Conservation (phyloP, 2,113 vertebrate species). For the Saccopteryx leptura region DNA sequence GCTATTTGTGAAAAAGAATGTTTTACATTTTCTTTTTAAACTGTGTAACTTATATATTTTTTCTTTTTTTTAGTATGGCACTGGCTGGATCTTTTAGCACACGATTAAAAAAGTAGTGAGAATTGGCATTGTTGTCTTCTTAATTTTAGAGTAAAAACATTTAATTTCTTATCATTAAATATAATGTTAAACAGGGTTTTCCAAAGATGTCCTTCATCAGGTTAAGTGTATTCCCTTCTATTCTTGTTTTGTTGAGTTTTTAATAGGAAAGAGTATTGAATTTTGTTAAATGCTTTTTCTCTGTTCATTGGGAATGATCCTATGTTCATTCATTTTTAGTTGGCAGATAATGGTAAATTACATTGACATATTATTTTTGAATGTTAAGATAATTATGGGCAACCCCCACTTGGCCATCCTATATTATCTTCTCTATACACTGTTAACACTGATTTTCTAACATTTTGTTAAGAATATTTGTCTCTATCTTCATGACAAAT, state of each 20-base stretch:
- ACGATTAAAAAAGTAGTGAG: slow-evolving; percentile 2
- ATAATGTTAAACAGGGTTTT: not conserved
- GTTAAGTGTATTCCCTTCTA: not conserved
- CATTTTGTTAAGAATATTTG: not conserved
- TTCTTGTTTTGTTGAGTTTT: not conserved
- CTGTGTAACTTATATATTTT: not conserved
- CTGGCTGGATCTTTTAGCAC: not conserved
- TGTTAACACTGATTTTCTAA: not conserved
- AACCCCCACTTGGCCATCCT: not conserved
- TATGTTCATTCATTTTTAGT: not conserved
- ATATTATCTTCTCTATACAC: not conserved
- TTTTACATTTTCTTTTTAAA: slow-evolving; percentile 12
- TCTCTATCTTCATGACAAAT: not conserved
- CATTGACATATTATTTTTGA: not conserved
- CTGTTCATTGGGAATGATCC: not conserved
- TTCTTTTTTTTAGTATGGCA: not conserved
- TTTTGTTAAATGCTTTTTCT: not conserved
- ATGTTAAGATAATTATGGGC: not conserved
- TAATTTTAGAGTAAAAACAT: not conserved
- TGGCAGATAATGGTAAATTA: not conserved
- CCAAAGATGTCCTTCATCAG: not conserved
- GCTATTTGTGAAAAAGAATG: not conserved
- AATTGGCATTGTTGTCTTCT: not conserved
- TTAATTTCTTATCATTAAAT: not conserved
- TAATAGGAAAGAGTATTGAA: not conserved